Evolutionary conservation across 2,113 vertebrate genomes (phyloP).

Genomic region (Apaloderma vittatum): DNA sequence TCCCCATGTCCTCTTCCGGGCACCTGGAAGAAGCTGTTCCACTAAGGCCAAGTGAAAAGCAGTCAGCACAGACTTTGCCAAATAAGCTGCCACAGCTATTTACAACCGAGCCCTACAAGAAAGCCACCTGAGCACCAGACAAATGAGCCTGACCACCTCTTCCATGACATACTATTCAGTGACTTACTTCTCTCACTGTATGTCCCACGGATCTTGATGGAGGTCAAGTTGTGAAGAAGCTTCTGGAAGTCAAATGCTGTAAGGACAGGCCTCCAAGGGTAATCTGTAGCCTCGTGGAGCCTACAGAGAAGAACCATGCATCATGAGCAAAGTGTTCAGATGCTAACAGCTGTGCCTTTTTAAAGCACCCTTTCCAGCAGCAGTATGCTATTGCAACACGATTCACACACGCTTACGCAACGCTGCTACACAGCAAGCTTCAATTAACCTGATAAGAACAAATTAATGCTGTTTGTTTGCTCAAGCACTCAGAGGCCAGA

Average conservation of each 20-base stretch:
- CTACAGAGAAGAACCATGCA: conserved; percentile 65
- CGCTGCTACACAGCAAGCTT: neutral
- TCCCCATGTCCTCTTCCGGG: neutral
- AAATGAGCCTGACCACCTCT: neutral
- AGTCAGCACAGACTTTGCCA: neutral
- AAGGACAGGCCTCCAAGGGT: conserved; percentile 92
- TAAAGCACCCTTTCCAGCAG: neutral
- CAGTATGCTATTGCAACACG: neutral
- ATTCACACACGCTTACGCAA: neutral
- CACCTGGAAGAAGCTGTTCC: neutral
- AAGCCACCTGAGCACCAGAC: neutral
- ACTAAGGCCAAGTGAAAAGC: neutral
- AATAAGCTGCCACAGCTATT: neutral
- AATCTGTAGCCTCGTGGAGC: conserved; percentile 92
- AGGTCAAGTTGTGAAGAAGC: conserved; percentile 93
- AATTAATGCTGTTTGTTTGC: neutral
- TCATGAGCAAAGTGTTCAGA: neutral
- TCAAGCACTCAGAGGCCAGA: neutral
- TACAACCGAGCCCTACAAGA: neutral
- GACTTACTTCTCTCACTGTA: conserved; percentile 93
- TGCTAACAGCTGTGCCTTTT: neutral
- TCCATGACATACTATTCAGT: accelerated
- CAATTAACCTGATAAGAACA: neutral
- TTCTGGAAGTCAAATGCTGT: conserved; percentile 93
- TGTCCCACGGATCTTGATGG: conserved; percentile 94